Evolutionary conservation across 2,797 vertebrate genomes (phyloP), one percentile per base, ranked within the genome.

Genomic region (Lepidocolaptes lacrymiger): DNA sequence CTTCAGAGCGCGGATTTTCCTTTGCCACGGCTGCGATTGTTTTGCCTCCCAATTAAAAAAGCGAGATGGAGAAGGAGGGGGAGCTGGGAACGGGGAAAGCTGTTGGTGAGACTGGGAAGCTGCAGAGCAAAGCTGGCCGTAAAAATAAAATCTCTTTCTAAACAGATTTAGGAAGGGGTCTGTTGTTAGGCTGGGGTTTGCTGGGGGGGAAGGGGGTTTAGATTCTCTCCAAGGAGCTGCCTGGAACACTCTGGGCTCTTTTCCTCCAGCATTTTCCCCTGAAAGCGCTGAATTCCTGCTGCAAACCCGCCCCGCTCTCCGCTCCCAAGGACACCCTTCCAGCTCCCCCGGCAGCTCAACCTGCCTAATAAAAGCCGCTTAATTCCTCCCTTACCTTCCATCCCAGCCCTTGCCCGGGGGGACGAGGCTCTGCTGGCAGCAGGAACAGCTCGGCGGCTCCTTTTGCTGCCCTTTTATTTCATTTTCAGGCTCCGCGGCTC

Each of bases 371-470:
- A 51, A 73, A 84, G 11, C 43, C 3, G 28, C 1, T 7, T 6
- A 2, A 11, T 91, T 74, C 11, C 3, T 48, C 54, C 69, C 94
- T 94, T 95, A 96, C 95, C 95, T 96, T 68, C 52, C 21, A 2
- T 18, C 46, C 17, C 62, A n/a, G 78, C 71, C 62, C 72, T 52
- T 71, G 58, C 44, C 44, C 58, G 39, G 5, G 79, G 79, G 64
- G 72, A 77, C 56, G 14, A 58, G 72, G 64, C 51, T 83, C 49
- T 43, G n/a, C 36, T 27, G 85, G 91, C 93, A 55, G 91, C 82
- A 36, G 83, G 28, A 86, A 43, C 36, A 28, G 54, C 7, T 52
- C 72, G 37, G 88, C 26, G 14, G 61, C 43, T 44, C 88, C 56
- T 32, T 81, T 49, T n/a, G n/a, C 72, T 80, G 77, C 59, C 41